These are phyloP conservation scores for Slavum lentiscoides DNA, from an alignment of 2,888 invertebrate genomes.

Conservation along the genomic window DNA sequence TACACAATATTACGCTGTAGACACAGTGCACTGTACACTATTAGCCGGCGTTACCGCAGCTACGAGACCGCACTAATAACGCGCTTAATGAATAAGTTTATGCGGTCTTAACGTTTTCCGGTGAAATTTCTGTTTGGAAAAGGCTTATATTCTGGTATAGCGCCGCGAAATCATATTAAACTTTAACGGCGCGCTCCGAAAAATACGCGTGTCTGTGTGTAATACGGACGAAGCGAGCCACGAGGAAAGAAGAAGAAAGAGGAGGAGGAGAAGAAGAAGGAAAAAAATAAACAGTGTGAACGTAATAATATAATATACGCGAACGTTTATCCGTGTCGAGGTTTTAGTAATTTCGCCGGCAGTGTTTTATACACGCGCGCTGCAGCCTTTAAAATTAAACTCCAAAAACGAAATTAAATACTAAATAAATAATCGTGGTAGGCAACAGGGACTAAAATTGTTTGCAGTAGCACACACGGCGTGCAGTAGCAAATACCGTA, in stretches of 20 bases:
- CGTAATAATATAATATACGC: neutral
- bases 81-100: slow-evolving; percentile 13
- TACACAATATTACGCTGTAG: too few relatives aligned
- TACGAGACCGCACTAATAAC: neutral
- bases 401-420: slow-evolving; percentile 41
- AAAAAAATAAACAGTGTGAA: neutral
- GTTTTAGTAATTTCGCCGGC: slow-evolving; percentile 27
- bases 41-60: too few relatives aligned
- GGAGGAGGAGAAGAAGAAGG: neutral
- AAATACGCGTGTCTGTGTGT: too few relatives aligned
- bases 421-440: slow-evolving; percentile 45
- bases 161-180: slow-evolving; percentile 19
- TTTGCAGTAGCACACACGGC: too few relatives aligned
- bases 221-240: too few relatives aligned
- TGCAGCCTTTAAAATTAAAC: slow-evolving; percentile 32
- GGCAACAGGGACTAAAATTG: too few relatives aligned
- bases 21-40: too few relatives aligned
- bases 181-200: slow-evolving; percentile 11
- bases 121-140: slow-evolving; percentile 25
- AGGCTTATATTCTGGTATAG: neutral
- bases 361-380: neutral
- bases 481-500: too few relatives aligned
- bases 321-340: neutral
- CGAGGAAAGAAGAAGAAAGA: too few relatives aligned
- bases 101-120: slow-evolving; percentile 9